These are phyloP conservation scores for Mimumesa dahlbomi DNA, from an alignment of 2,888 invertebrate genomes.

Conservation along the genomic window DNA sequence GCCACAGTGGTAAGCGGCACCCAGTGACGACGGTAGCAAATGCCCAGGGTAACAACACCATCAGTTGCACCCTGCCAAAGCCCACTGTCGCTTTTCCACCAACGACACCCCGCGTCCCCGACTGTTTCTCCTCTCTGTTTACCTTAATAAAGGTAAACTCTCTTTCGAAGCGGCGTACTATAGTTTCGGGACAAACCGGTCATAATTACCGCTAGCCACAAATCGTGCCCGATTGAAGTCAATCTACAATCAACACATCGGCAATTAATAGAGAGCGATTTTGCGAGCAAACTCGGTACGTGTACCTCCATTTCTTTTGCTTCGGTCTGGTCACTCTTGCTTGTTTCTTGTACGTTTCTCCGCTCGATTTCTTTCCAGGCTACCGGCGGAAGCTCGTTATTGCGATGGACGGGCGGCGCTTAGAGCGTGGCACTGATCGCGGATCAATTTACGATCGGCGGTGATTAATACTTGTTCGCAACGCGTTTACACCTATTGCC, in stretches of 20 bases:
- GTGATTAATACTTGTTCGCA: conserved; percentile 42
- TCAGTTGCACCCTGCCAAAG: conserved; percentile 6
- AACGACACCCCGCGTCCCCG: too few species aligned
- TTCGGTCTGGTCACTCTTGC: not conserved
- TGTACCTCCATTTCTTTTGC: conserved; percentile 5
- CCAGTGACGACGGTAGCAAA: conserved; percentile 20
- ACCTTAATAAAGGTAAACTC: not conserved
- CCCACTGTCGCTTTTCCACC: too few species aligned
- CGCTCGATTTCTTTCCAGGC: conserved; percentile 10
- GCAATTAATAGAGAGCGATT: conserved; percentile 64
- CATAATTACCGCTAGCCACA: conserved; percentile 65
- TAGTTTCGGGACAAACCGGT: conserved; percentile 14
- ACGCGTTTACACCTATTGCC: not conserved
- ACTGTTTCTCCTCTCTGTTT: conserved; percentile 1
- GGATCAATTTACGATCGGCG: conserved; percentile 46
- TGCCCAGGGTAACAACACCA: conserved; percentile 23
- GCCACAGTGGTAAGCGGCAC: not conserved
- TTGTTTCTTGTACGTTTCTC: conserved; percentile 1
- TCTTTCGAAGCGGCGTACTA: not conserved
- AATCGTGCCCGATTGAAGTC: conserved; percentile 65
- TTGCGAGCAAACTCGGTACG: conserved; percentile 31
- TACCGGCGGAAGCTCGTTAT: conserved; percentile 33
- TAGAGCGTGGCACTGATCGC: conserved; percentile 47
- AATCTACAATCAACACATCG: conserved; percentile 71
- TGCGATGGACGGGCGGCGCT: conserved; percentile 27